These are phyloP conservation scores for Odontamblyopus rebecca DNA, from an alignment of 2,797 vertebrate genomes.

Conservation along the genomic window DNA sequence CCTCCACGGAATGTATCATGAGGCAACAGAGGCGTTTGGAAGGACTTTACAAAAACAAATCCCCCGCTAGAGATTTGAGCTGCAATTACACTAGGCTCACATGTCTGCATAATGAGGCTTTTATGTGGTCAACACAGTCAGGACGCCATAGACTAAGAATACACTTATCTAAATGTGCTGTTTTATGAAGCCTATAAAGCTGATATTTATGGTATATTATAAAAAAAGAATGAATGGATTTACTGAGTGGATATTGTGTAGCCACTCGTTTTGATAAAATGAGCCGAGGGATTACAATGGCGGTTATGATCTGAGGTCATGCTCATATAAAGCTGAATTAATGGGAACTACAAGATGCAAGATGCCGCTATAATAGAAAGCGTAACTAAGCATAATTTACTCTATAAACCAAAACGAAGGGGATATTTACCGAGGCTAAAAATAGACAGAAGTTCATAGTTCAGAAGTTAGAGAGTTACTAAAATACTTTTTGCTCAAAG, in stretches of 20 bases:
- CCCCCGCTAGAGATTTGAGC: background rate
- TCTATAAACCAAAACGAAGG: background rate
- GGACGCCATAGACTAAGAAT: background rate
- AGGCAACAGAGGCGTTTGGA: conserved; percentile 4
- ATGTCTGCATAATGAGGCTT: conserved; percentile 8
- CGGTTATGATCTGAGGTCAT: conserved; percentile 1
- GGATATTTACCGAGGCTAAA: background rate
- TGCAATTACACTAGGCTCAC: background rate
- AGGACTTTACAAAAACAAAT: background rate
- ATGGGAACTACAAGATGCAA: background rate
- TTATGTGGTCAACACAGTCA: background rate
- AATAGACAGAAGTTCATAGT: background rate
- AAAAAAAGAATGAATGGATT: background rate
- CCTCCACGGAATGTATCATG: conserved; percentile 1
- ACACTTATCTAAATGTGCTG: conserved; percentile 4
- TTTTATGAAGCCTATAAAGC: background rate
- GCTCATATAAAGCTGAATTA: conserved; percentile 4
- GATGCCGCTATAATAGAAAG: background rate
- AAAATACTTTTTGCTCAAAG: too few species aligned
- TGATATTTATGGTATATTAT: conserved; percentile 2
- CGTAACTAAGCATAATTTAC: background rate
- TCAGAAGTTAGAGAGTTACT: too few species aligned
- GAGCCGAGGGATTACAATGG: background rate
- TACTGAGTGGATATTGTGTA: conserved; percentile 7
- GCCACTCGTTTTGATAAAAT: conserved; percentile 7